Evolutionary conservation across 2,888 invertebrate genomes (phyloP).

Genomic region (Platynereis dumerilii): DNA sequence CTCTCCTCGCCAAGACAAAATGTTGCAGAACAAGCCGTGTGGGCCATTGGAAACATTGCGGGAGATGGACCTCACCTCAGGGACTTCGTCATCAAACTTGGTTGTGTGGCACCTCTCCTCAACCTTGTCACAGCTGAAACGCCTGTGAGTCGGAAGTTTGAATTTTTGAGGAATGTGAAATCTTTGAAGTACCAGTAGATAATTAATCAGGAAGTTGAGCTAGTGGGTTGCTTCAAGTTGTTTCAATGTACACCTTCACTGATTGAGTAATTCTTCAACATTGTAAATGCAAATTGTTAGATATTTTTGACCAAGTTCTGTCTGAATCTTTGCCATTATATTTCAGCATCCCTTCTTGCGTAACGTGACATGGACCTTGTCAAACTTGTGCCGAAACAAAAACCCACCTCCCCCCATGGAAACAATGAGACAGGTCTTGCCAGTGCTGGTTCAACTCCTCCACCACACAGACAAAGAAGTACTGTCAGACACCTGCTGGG

Average conservation of each 20-base stretch:
- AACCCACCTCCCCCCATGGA: conserved; percentile 87
- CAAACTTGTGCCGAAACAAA: conserved; percentile 93
- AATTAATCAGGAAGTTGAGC: no score
- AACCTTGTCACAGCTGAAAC: conserved; percentile 72
- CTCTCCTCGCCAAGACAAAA: conserved; percentile 71
- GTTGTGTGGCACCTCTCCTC: conserved; percentile 77
- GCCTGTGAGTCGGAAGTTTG: conserved; percentile 61
- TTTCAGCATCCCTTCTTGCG: conserved; percentile 70
- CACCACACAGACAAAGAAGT: conserved; percentile 75
- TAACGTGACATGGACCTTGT: conserved; percentile 91
- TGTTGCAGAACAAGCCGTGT: conserved; percentile 80
- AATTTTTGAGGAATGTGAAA: no score
- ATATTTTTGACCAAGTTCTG: no score
- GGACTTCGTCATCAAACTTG: conserved; percentile 78
- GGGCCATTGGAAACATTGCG: conserved; percentile 98
- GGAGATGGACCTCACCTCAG: conserved; percentile 72
- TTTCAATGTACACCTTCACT: no score
- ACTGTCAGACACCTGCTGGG: conserved; percentile 90
- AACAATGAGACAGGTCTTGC: conserved; percentile 76
- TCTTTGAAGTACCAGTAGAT: no score
- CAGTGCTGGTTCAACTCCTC: conserved; percentile 78
- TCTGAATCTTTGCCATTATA: no score
- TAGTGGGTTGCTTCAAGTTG: no score
- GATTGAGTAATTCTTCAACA: no score
- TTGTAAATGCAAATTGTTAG: no score